Conservation (phyloP, 2,797 vertebrate species). For the Hoplostethus atlanticus region DNA sequence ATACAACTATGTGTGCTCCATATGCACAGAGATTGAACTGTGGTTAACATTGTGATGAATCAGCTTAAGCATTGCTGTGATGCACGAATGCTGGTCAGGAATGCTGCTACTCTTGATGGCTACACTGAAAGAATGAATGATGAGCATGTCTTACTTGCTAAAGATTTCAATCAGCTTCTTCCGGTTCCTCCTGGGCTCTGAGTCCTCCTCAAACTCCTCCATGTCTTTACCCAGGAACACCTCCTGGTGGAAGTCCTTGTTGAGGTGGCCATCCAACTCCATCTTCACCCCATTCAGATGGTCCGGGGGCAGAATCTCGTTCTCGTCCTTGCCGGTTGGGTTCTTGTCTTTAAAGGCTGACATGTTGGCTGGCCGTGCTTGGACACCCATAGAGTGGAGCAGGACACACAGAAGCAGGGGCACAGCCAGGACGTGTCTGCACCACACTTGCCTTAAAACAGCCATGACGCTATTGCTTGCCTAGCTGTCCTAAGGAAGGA, state of each 20-base stretch:
- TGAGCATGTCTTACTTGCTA: conserved; percentile 86
- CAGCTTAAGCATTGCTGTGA: neutral
- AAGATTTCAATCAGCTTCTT: conserved; percentile 95
- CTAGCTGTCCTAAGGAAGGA: neutral
- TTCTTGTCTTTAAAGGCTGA: conserved; percentile 87
- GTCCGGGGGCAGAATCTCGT: conserved; percentile 93
- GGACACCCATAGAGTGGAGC: conserved; percentile 79
- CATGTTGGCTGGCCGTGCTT: conserved; percentile 92
- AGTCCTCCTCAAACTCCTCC: conserved; percentile 95
- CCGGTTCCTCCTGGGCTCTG: conserved; percentile 91
- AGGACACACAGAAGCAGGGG: conserved; percentile 82
- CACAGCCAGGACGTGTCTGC: conserved; percentile 72
- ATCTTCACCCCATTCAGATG: conserved; percentile 95
- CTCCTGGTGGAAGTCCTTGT: conserved; percentile 97
- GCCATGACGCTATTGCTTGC: conserved; percentile 70
- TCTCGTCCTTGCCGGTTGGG: conserved; percentile 84
- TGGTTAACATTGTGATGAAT: too few species aligned
- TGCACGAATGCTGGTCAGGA: neutral
- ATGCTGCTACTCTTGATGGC: neutral
- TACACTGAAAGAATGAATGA: neutral
- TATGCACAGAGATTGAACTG: too few species aligned
- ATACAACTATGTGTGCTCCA: too few species aligned
- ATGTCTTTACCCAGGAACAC: conserved; percentile 95
- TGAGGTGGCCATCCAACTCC: conserved; percentile 96
- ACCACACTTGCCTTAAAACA: conserved; percentile 65